These are phyloP conservation scores for Percopsis transmontana DNA, from an alignment of 2,113 vertebrate species.

Conservation along the genomic window DNA sequence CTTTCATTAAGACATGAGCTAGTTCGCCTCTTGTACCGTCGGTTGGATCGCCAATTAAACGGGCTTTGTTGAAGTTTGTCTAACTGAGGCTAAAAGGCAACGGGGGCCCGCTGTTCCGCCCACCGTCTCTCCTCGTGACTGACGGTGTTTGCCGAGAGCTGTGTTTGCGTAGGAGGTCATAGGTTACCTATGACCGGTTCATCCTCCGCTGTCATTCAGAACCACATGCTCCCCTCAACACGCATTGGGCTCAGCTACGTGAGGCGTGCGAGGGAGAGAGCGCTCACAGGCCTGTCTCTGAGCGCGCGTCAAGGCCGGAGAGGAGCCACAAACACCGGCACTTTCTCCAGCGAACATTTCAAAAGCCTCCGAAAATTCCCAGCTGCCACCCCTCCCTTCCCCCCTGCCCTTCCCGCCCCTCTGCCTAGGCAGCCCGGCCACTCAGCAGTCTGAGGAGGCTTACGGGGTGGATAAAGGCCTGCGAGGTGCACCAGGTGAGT, in stretches of 20 bases:
- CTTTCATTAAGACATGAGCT: conserved; percentile 72
- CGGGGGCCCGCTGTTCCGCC: not conserved
- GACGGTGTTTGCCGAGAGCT: conserved; percentile 51
- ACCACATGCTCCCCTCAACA: conserved; percentile 44
- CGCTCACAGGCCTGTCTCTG: not conserved
- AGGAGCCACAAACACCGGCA: conserved; percentile 61
- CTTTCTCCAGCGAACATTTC: conserved; percentile 73
- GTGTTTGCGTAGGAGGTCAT: conserved; percentile 63
- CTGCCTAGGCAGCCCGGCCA: conserved; percentile 68
- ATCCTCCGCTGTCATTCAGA: conserved; percentile 36
- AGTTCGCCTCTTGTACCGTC: conserved; percentile 59
- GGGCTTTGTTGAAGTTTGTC: conserved; percentile 56
- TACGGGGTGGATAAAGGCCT: conserved; percentile 64
- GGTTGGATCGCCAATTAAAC: conserved; percentile 71
- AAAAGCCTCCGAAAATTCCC: conserved; percentile 73
- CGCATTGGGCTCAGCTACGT: conserved; percentile 65
- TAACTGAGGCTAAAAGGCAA: conserved; percentile 24
- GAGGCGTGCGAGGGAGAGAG: conserved; percentile 26
- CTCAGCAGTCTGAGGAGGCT: conserved; percentile 40
- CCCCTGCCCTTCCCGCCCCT: conserved; percentile 11
- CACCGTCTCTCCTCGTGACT: conserved; percentile 4
- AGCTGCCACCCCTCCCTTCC: conserved; percentile 24
- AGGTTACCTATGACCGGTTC: conserved; percentile 61
- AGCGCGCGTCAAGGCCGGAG: conserved; percentile 53
- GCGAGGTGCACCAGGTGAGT: conserved; percentile 67